Evolutionary conservation across 2,113 vertebrate genomes (phyloP), one percentile per base, ranked within the genome.

Genomic region (Megaceryle torquata): DNA sequence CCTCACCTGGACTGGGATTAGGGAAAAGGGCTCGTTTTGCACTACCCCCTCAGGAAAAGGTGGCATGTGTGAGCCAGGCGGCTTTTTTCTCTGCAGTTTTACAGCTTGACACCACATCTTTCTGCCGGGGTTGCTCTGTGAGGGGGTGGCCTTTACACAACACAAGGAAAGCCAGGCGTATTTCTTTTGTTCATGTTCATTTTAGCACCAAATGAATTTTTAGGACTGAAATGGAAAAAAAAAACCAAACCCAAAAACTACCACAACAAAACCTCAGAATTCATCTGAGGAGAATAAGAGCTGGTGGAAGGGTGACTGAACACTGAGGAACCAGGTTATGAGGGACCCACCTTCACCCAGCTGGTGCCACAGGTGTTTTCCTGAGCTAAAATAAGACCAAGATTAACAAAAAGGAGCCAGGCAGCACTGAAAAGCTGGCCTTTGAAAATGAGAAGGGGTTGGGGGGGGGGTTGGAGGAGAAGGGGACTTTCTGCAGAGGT

Each of bases 401-500:
- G 13, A 20, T 68, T 61, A 2, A 31, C 51, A 5, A 7, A 57
- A 25, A 10, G 15, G 15, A 35, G 11, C 9, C 0, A 0, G 14
- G 44, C 44, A 29, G 14, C n/a, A 50, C 35, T 10, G 11, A 31
- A 81, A 46, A 8, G 13, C 18, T 7, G 7, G n/a, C 20, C 6
- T 5, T 25, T 31, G 43, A 28, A 13, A 37, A 15, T 0, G 5
- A 72, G 64, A 31, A 80, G 48, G 43, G 0, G 0, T 4, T 1
- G 3, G 0, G 0, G 41, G 31, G 31, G 39, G 7, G 13, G 7
- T 37, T 21, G n/a, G 39, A 6, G 24, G 33, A 31, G 14, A 41
- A 15, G 2, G 14, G 1, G 2, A 15, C n/a, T 51, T 33, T n/a
- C 13, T 22, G 4, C 8, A 20, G 33, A 6, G 20, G 13, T 4